Evolutionary conservation across 92 coral and sea anemone genomes (phyloP).

Genomic region (Paragorgia papillata): DNA sequence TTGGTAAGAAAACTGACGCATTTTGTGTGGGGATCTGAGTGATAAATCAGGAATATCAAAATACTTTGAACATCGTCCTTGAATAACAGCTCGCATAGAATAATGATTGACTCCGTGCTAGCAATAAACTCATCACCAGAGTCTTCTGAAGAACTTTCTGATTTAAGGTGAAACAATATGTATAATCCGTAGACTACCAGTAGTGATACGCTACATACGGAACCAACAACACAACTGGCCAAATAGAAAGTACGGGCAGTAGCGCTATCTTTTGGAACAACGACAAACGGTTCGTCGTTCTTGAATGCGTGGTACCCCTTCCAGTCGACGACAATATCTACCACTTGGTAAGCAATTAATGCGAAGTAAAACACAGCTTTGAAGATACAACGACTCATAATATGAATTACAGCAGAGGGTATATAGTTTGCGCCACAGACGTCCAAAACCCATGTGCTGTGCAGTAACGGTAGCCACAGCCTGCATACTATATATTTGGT

Average conservation of each 20-base stretch:
- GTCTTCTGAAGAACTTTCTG: neutral
- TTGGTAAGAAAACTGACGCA: neutral
- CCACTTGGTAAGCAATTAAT: conserved; percentile 11
- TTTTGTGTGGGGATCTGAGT: neutral
- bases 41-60: neutral
- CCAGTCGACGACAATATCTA: conserved; percentile 25
- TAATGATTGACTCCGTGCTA: neutral
- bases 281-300: conserved; percentile 9
- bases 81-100: neutral
- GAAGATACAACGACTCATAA: no score
- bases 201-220: neutral
- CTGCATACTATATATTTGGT: no score
- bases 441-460: no score
- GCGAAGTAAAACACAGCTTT: neutral
- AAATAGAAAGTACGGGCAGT: neutral
- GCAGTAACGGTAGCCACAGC: no score
- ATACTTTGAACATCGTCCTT: conserved; percentile 24
- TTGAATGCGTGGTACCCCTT: neutral
- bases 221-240: conserved; percentile 11
- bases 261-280: neutral
- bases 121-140: no score
- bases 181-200: conserved; percentile 1
- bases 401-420: no score
- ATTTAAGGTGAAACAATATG: neutral
- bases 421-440: no score